These are phyloP conservation scores for Myiopsitta monachus DNA, from an alignment of 2,113 vertebrate genomes.

Conservation along the genomic window DNA sequence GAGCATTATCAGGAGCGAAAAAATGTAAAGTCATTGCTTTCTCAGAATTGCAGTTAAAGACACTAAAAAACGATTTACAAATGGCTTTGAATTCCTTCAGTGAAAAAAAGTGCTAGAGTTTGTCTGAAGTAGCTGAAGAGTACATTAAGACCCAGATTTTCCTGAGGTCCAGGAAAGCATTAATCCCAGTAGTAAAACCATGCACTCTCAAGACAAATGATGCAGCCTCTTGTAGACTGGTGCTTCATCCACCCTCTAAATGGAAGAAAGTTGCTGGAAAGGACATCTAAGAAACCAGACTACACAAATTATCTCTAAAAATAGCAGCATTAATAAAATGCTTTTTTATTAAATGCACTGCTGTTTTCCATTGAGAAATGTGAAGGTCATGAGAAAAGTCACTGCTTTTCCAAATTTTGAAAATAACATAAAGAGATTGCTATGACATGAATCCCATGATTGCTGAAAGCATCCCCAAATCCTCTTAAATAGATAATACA, in stretches of 20 bases:
- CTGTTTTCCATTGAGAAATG: not conserved
- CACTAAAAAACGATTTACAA: constrained; percentile 34
- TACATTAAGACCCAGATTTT: constrained; percentile 37
- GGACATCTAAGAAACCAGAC: not conserved
- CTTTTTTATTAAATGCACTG: not conserved
- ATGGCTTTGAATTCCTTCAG: constrained; percentile 44
- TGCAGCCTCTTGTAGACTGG: not conserved
- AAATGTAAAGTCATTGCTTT: constrained; percentile 41
- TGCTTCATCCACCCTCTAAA: not conserved
- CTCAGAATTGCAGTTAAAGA: constrained; percentile 21
- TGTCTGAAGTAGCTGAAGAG: constrained; percentile 18
- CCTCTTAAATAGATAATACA: constrained; percentile 56
- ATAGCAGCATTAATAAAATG: not conserved
- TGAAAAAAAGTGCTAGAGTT: not conserved
- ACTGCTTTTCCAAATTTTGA: not conserved
- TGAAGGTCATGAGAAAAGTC: not conserved
- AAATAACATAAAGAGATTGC: not conserved
- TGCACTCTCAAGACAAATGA: not conserved
- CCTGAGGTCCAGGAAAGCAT: not conserved
- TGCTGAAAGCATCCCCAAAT: constrained; percentile 45
- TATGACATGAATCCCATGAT: not conserved
- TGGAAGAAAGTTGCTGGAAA: not conserved
- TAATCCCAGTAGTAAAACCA: not conserved
- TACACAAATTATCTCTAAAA: not conserved
- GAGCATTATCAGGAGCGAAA: constrained; percentile 26